Conservation (phyloP, 1,140 invertebrate genomes). For the Eulimnadia texana region DNA sequence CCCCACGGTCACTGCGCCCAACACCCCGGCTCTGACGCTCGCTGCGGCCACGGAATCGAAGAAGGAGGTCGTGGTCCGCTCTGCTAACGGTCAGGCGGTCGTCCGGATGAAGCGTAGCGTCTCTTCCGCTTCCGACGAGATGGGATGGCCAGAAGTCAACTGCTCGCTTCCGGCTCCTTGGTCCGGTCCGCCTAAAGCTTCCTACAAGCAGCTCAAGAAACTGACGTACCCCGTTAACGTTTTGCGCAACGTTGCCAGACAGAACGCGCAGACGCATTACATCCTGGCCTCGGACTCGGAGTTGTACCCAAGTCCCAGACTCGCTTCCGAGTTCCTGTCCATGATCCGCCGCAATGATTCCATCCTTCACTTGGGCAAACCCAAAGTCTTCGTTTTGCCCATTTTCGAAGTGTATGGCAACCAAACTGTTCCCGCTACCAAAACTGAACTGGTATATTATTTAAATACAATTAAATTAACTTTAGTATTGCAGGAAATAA, state of each 20-base stretch:
- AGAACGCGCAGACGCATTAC: constrained; percentile 63
- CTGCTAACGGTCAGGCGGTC: constrained; percentile 19
- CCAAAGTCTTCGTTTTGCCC: constrained; percentile 62
- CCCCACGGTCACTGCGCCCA: constrained; percentile 18
- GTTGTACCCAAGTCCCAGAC: constrained; percentile 64
- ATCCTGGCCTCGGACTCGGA: constrained; percentile 77
- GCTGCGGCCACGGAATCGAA: neutral
- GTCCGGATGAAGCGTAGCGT: constrained; percentile 39
- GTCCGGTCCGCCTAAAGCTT: constrained; percentile 38
- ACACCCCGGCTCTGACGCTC: neutral
- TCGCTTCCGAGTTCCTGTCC: constrained; percentile 58
- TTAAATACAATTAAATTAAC: neutral
- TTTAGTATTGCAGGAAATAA: neutral
- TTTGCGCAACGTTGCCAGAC: constrained; percentile 66
- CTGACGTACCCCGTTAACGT: constrained; percentile 77
- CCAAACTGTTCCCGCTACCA: constrained; percentile 45
- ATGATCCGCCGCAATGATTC: constrained; percentile 59
- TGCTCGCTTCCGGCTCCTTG: constrained; percentile 52
- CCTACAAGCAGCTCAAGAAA: constrained; percentile 55
- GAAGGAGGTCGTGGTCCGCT: neutral
- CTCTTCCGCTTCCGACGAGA: neutral
- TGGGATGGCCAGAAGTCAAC: constrained; percentile 37
- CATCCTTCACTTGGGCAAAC: constrained; percentile 39
- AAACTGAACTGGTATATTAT: constrained; percentile 43
- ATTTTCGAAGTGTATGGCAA: constrained; percentile 69